Evolutionary conservation across 1,140 invertebrate species (phyloP), one percentile per base, ranked within the genome.

Genomic region (Cherax destructor): DNA sequence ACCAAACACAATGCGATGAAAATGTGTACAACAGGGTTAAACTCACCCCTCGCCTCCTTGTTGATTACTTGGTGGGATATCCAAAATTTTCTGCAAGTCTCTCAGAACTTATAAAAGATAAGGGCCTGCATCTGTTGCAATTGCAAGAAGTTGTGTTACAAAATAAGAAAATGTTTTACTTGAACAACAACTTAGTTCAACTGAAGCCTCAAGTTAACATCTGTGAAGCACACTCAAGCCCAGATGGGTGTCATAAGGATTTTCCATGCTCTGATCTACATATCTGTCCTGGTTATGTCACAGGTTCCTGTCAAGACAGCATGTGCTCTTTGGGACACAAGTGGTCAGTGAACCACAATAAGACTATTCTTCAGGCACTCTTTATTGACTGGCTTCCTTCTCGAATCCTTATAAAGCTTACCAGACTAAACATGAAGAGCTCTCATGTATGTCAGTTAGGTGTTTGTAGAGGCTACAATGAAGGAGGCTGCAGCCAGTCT

Each of bases 381-480:
- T 83, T 16, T 21, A n/a, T 89, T 16, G 80, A 76, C 50, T 24
- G 56, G 18, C n/a, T 89, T 50, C 61, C 61, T 30, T 16, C n/a
- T 21, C 65, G 30, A 21, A 24, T 13, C 10, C 50, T 89, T 16
- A 52, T 13, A 0, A 83, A 89, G 21, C 78, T 89, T 10, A 16
- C 83, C 9, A 18, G 41, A n/a, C 47, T 24, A 47, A 9, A 13
- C 1, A 69, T 74, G n/a, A 7, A 30, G 21, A 30, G 30, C 30
- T 7, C 6, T 21, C 2, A n/a, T 18, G 49, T 50, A 89, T 65
- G 78, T 7, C 59, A 30, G 49, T 10, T 89, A n/a, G 65, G 83
- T 30, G 69, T 89, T 13, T 89, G 87, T 30, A n/a, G 52, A 11
- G 61, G n/a, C 24, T 89, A 89, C 69, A 89, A 89, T 65, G 61